Evolutionary conservation across 1,140 invertebrate genomes (phyloP).

Genomic region (Ceratina calcarata): DNA sequence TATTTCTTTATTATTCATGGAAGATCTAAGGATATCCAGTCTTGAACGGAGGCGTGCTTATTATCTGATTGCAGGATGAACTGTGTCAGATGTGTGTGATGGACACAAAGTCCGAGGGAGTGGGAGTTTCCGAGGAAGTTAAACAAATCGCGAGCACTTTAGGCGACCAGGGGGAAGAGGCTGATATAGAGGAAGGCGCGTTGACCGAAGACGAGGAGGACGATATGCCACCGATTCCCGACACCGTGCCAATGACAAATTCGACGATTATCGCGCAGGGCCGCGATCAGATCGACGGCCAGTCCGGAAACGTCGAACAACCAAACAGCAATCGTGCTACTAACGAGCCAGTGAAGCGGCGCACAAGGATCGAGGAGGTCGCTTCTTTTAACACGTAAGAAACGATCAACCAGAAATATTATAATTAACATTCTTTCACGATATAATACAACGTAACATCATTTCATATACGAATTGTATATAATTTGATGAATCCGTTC

Average conservation of each 20-base stretch:
- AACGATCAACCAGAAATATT: no score
- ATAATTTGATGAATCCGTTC: not conserved
- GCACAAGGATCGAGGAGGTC: slow-evolving; percentile 68
- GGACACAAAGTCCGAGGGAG: slow-evolving; percentile 70
- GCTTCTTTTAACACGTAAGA: slow-evolving; percentile 76
- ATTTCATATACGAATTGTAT: no score
- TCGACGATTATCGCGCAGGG: slow-evolving; percentile 67
- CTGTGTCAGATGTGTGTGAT: slow-evolving; percentile 76
- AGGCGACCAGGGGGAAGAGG: slow-evolving; percentile 69
- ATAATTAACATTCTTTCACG: no score
- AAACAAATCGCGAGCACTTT: slow-evolving; percentile 41
- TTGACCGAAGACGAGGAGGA: slow-evolving; percentile 61
- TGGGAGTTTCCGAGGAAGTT: slow-evolving; percentile 36
- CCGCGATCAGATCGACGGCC: slow-evolving; percentile 71
- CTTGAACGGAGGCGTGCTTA: not conserved
- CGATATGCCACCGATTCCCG: slow-evolving; percentile 76
- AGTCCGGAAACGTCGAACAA: slow-evolving; percentile 42
- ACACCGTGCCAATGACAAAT: slow-evolving; percentile 69
- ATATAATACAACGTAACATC: no score
- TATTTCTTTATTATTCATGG: not conserved
- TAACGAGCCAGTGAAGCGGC: slow-evolving; percentile 41
- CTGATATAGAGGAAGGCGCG: slow-evolving; percentile 69
- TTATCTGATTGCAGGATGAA: slow-evolving; percentile 71
- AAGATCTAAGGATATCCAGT: not conserved
- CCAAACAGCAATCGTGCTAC: slow-evolving; percentile 34